Evolutionary conservation across 2,113 vertebrate species (phyloP), one percentile per base, ranked within the genome.

Genomic region (Dissostichus mawsoni): DNA sequence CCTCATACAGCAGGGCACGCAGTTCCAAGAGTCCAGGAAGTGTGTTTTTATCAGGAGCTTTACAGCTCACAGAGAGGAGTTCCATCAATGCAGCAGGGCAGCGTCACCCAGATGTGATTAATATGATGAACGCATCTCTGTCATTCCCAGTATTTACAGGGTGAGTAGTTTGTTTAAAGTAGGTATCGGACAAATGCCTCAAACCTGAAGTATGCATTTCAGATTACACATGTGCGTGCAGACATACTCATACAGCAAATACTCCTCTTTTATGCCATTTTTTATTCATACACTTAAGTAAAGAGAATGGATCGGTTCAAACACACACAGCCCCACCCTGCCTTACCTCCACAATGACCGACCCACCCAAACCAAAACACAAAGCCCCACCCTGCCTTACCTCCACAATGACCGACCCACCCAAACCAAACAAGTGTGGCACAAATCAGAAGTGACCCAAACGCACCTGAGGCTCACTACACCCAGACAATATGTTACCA

Each of bases 11-110:
- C n/a, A 48, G 18, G 63, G 55, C 69, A 73, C 63, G 17, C 73
- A 41, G 86, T 77, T 81, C 76, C 74, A 86, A 89, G 52, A 87
- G 83, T 90, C 87, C 91, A 93, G 33, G 11, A 0, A 36, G 45
- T 69, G 45, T n/a, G 58, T 11, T 57, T 74, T 87, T 83, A 89
- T 89, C 61, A 80, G 67, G 69, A 69, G 8, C 4, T 91, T 87
- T 88, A 89, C 72, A 73, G 67, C 76, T 72, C 9, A 18, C 1
- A 29, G 52, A 29, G 17, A 25, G 78, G 55, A 65, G 25, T 51
- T 1, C 7, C 33, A n/a, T 64, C 50, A 5, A n/a, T 8, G 13
- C 11, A 16, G 18, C 36, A 53, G 44, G 14, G 25, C 18, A 70
- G 16, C 1, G 6, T 2, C 33, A 29, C 47, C 69, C 25, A 11